Evolutionary conservation across 2,797 vertebrate species (phyloP), one percentile per base, ranked within the genome.

Genomic region (Cryptoprocta ferox): DNA sequence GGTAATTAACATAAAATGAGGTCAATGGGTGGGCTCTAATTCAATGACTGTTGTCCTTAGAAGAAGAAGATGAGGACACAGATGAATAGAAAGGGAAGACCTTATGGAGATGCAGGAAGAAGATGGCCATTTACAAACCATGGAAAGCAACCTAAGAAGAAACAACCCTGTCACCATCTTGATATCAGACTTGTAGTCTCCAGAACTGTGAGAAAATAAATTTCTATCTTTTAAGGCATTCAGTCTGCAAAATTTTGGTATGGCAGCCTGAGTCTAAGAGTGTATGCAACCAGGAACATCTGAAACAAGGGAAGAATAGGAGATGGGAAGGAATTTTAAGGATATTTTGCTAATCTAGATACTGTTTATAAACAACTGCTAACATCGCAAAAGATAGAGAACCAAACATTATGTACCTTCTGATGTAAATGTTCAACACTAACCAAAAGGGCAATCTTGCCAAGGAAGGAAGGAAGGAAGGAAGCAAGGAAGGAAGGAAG

Each of bases 251-350:
- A 16, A 37, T 84, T 85, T 89, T 73, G 63, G 61, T 83, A 63
- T 75, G n/a, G 39, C 63, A 73, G 35, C 21, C 70, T 61, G 63
- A 50, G 32, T 32, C n/a, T 39, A 73, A 86, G 24, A 80, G 1
- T 65, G 61, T 48, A 86, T 19, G 1, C 39, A 95, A 56, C 28
- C n/a, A 88, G 56, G 30, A 95, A 86, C 53, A 78, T 76, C 53
- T 30, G 15, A 18, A 91, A 45, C 37, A 53, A 16, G 24, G 53
- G 66, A 63, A 79, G 37, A 86, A 48, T 50, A 78, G 15, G 82
- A 96, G 15, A 37, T 24, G 32, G 35, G 61, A 86, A 97, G 66
- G n/a, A 35, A 86, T 83, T 94, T 79, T 82, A 39, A 86, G 79
- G 80, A 83, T 50, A 83, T 50, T 90, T 75, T 94, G 37, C 39